Base-by-base conservation (phyloP, 1,140 invertebrate species). In the Solen grandis region DNA sequence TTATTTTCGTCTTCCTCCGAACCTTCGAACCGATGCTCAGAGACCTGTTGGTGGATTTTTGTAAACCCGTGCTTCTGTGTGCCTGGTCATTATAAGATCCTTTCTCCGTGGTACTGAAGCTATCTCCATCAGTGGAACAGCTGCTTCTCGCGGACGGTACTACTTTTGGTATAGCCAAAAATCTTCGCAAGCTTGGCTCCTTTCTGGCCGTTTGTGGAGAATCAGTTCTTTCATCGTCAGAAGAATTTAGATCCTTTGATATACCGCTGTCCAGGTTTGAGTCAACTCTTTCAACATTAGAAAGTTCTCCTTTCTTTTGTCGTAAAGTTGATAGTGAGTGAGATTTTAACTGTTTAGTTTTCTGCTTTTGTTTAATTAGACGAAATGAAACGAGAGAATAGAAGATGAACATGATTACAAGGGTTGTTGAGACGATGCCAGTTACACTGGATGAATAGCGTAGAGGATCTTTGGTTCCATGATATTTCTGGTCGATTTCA, bases 1-100 rank as follows among this genome's bases (percentile, higher is more conserved):
- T 62, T 4, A 74, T 74, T 22, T n/a, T 46, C 33, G 72, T 74
- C 33, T 77, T 77, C n/a, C 62, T 63, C 3, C 60, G 60, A 4
- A 76, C 60, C 19, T 46, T 13, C 1, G 4, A 13, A 5, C 41
- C 66, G 10, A 54, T 25, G 36, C 41, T 27, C 27, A 13, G 16
- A 13, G 13, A 14, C 22, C 25, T 60, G 29, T 60, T 60, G 8
- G 3, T 22, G 8, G n/a, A 1, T 36, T 16, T 31, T 62, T 13
- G 16, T 60, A 13, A 13, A 14, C 13, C 13, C 13, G 16, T 13
- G 27, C 10, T 25, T 13, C 57, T 19, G 13, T 27, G 13, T 16
- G 13, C 16, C 16, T 25, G 10, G 27, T 13, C 57, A 14, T 60
- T 60, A 27, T 14, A 25, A 27, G 16, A 13, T 60, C 27, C 27